Evolutionary conservation across 2,888 invertebrate species (phyloP).

Genomic region (Athalia rosae): DNA sequence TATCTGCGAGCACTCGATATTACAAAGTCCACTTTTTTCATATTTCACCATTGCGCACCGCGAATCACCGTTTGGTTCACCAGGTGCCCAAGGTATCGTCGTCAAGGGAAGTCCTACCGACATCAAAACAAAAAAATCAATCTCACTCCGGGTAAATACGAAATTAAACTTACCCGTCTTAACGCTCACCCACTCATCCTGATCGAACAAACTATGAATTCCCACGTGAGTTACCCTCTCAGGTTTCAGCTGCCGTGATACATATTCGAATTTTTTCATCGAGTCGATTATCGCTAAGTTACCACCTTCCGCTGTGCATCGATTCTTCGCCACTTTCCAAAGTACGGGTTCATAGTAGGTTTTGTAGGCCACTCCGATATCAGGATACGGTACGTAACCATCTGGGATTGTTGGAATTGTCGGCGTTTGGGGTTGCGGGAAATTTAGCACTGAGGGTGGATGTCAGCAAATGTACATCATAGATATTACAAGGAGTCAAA

Average conservation of each 20-base stretch:
- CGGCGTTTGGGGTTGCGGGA: neutral
- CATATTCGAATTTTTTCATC: neutral
- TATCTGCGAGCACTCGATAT: constrained; percentile 3
- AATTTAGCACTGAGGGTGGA: neutral
- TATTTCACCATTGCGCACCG: constrained; percentile 13
- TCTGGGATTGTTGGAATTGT: neutral
- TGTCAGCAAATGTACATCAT: neutral
- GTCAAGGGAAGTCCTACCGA: constrained; percentile 1
- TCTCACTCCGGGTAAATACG: neutral
- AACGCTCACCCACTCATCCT: constrained; percentile 18
- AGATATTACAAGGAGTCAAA: too few relatives aligned
- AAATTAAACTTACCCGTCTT: constrained; percentile 23
- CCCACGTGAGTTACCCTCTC: constrained; percentile 14
- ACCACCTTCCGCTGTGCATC: constrained; percentile 10
- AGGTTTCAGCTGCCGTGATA: neutral
- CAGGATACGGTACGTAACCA: constrained; percentile 16
- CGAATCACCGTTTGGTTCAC: constrained; percentile 12
- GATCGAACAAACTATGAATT: constrained; percentile 24
- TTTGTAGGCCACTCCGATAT: constrained; percentile 20
- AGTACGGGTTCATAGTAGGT: neutral
- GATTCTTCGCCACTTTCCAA: constrained; percentile 19
- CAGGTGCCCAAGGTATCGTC: neutral
- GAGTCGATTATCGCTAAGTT: constrained; percentile 22
- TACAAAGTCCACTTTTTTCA: constrained; percentile 21
- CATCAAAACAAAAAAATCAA: neutral